Conservation (phyloP, 2,797 vertebrate genomes). For the Melanotaenia trifasciata region DNA sequence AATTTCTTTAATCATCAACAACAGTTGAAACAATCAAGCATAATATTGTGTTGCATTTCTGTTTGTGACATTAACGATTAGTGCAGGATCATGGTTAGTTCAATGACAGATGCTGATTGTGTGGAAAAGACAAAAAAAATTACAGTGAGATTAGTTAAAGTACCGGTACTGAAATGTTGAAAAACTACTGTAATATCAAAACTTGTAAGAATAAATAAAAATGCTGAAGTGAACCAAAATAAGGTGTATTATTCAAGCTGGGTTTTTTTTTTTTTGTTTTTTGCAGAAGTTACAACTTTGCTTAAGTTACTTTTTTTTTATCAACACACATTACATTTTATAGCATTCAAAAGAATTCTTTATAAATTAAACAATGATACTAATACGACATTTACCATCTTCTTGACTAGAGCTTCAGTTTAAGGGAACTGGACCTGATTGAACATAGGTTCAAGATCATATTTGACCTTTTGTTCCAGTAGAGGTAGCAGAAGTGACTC, state of each 20-base stretch:
- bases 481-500: slow-evolving; percentile 73
- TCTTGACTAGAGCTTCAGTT: not conserved
- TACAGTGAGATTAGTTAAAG: not conserved
- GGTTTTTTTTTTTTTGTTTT: not conserved
- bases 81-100: no score
- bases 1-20: not conserved
- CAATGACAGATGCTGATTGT: no score
- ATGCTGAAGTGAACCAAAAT: not conserved
- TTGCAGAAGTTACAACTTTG: not conserved
- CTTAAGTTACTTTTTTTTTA: not conserved
- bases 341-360: not conserved
- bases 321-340: not conserved
- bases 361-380: not conserved
- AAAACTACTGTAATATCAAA: not conserved
- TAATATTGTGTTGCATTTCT: not conserved
- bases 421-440: slow-evolving; percentile 50
- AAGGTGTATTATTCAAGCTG: not conserved
- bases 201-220: not conserved
- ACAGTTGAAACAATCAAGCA: not conserved
- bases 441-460: slow-evolving; percentile 49
- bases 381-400: not conserved
- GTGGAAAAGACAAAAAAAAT: no score
- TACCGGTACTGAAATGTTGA: not conserved
- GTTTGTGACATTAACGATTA: no score
- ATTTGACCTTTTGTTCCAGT: slow-evolving; percentile 68